Conservation (phyloP, 2,888 invertebrate genomes). For the Parnassius smintheus region DNA sequence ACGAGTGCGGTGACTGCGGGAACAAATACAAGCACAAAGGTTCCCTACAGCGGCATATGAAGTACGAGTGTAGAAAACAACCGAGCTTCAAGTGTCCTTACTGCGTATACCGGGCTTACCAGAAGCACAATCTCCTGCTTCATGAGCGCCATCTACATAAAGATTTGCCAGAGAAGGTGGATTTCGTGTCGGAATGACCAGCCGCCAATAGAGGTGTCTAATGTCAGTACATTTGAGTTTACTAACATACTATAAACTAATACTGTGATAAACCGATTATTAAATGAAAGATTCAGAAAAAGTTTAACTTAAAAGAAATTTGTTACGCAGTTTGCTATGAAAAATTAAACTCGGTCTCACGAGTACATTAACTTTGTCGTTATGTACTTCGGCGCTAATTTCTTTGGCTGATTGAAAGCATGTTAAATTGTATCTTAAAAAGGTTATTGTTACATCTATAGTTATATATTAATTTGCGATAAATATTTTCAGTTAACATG, state of each 20-base stretch:
- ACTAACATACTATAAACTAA: constrained; percentile 6
- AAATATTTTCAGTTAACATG: neutral
- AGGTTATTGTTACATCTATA: constrained; percentile 4
- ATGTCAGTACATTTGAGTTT: constrained; percentile 59
- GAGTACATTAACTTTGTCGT: constrained; percentile 2
- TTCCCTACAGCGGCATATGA: constrained; percentile 88
- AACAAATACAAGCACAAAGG: constrained; percentile 92
- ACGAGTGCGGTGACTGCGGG: constrained; percentile 87
- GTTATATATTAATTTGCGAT: neutral
- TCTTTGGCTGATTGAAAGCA: constrained; percentile 16
- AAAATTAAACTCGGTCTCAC: neutral
- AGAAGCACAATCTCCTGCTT: constrained; percentile 82
- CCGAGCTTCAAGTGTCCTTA: constrained; percentile 86
- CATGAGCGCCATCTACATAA: constrained; percentile 78
- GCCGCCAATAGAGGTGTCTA: constrained; percentile 46
- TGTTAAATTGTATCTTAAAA: neutral
- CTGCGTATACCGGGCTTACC: constrained; percentile 85
- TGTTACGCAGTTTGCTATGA: neutral
- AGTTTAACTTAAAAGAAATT: too few species aligned
- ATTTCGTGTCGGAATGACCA: constrained; percentile 77
- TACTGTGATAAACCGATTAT: constrained; percentile 7
- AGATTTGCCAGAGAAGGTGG: constrained; percentile 78
- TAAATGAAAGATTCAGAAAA: too few species aligned
- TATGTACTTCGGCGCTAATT: constrained; percentile 18
- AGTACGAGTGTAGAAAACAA: constrained; percentile 87